Evolutionary conservation across 1,140 invertebrate species (phyloP), one percentile per base, ranked within the genome.

Genomic region (Bombus cullumanus): DNA sequence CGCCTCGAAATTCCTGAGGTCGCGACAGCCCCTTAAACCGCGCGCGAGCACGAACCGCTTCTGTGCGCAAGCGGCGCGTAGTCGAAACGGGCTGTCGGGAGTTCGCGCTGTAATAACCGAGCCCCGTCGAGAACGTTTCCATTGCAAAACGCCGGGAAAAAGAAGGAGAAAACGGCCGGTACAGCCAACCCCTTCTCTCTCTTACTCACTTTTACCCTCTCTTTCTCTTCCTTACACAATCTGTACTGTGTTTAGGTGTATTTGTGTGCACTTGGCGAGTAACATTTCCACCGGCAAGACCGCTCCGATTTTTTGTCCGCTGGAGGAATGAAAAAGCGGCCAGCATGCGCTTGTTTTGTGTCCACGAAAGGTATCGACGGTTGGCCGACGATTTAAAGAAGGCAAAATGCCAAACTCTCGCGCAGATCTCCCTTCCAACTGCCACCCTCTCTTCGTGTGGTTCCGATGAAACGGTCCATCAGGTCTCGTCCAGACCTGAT

Each of bases 321-420:
- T 53, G 59, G 1, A 25, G 64, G 75, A 75, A 88, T 86, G 88
- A 89, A 83, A 89, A 86, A 86, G 79, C 79, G 73, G 64, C 43
- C 31, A 81, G 41, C 73, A 22, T 34, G 81, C 62, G 18, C 47
- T 53, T 76, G 86, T 89, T 88, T 89, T 81, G 86, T 85, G 77
- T 73, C 77, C 72, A 59, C 53, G 77, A 47, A 81, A 71, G 78
- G 71, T 89, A 90, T 90, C 88, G 81, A 83, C 71, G 79, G 53
- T 83, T 85, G 47, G 75, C 39, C 69, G 73, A 83, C 88, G 80
- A 90, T 90, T 90, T 90, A 80, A 85, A 80, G 64, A 68, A 89
- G 86, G 88, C 89, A 90, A 89, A 87, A 87, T 89, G 86, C 89
- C 88, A 85, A 90, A 85, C 73, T 64, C 77, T 62, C 85, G 18